phyloP scores from a whole-genome alignment of 2,888 invertebrate genomes.

The Melanotus villosus region DNA sequence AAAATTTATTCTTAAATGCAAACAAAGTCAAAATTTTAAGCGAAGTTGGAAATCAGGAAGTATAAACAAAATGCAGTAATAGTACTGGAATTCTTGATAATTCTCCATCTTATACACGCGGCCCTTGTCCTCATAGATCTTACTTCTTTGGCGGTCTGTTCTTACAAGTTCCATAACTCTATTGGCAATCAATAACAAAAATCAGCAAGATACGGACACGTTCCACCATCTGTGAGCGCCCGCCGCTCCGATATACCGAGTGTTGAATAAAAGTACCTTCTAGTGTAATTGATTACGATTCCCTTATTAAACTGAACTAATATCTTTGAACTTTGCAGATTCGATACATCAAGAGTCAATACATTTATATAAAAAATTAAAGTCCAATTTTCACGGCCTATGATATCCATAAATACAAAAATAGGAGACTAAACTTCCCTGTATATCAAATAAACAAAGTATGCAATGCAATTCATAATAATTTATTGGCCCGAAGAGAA shows the following conservation, averaged over 20 bases:
- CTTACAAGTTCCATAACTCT: slow-evolving; percentile 49
- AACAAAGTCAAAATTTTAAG: neutral
- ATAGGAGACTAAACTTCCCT: neutral
- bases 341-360: too few relatives aligned
- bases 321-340: too few relatives aligned
- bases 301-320: too few relatives aligned
- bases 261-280: neutral
- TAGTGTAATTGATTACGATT: too few relatives aligned
- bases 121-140: slow-evolving; percentile 42
- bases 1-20: slow-evolving; percentile 16
- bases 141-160: slow-evolving; percentile 47
- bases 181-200: slow-evolving; percentile 50
- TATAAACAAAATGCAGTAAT: slow-evolving; percentile 21
- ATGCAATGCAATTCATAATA: slow-evolving; percentile 14
- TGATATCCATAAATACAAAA: too few relatives aligned
- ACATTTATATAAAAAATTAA: too few relatives aligned
- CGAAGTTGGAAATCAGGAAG: slow-evolving; percentile 9
- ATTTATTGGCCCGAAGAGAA: slow-evolving; percentile 20
- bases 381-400: too few relatives aligned
- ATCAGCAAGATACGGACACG: slow-evolving; percentile 50
- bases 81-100: slow-evolving; percentile 33
- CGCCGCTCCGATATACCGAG: slow-evolving; percentile 30
- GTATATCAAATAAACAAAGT: slow-evolving; percentile 5
- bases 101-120: slow-evolving; percentile 31
- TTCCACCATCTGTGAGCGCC: slow-evolving; percentile 39